phyloP scores from a whole-genome alignment of 2,888 invertebrate genomes.

The Nineta flava region DNA sequence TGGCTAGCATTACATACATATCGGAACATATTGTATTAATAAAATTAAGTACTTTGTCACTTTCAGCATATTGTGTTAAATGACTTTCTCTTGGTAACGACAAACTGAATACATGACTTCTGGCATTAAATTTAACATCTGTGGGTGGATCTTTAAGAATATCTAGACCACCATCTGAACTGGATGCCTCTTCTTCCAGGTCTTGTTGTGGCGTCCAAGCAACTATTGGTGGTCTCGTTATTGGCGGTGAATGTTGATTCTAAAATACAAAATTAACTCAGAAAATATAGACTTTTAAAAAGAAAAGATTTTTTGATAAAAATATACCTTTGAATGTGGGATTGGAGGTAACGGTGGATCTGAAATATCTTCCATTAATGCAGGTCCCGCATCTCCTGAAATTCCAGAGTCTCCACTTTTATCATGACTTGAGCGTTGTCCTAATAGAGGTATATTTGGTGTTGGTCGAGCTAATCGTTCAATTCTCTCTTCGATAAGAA shows the following conservation, averaged over 20 bases:
- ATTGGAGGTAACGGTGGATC: conserved; percentile 19
- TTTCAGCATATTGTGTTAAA: conserved; percentile 22
- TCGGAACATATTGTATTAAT: too few relatives aligned
- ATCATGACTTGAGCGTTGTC: conserved; percentile 38
- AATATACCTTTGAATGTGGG: not conserved
- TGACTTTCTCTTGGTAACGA: conserved; percentile 54
- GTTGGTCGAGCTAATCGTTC: conserved; percentile 34
- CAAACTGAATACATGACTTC: conserved; percentile 53
- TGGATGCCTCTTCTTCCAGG: conserved; percentile 43
- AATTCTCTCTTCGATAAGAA: conserved; percentile 35
- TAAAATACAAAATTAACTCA: not conserved
- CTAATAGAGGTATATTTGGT: conserved; percentile 30
- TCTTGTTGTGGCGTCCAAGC: conserved; percentile 81
- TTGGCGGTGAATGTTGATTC: not conserved
- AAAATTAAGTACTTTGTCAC: conserved; percentile 20
- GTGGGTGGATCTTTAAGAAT: conserved; percentile 11
- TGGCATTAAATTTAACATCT: conserved; percentile 6
- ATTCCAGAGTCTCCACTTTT: conserved; percentile 76
- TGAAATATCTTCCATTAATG: conserved; percentile 33
- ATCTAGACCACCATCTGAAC: conserved; percentile 9
- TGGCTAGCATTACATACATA: too few relatives aligned
- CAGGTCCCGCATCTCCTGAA: conserved; percentile 57
- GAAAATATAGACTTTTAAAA: not conserved
- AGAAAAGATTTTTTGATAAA: not conserved
- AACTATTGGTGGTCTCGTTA: conserved; percentile 16